Percentiles rank a stretch among this genome's conserved stretches.
Conservation (phyloP, 2,113 vertebrate genomes). For the Coracopsis vasa region DNA sequence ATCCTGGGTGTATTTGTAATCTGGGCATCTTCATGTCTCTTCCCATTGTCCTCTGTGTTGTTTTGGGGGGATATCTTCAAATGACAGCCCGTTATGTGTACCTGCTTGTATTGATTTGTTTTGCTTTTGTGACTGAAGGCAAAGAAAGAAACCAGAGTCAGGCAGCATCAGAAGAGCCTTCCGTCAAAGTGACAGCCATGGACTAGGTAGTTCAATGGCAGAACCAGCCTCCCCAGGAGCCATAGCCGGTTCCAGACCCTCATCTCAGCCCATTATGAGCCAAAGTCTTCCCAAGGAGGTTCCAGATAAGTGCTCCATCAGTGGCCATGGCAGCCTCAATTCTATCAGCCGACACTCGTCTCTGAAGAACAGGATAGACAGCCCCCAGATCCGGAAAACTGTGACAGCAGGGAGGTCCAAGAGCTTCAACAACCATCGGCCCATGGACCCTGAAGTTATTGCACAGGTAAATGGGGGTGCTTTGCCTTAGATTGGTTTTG, state of each 20-base stretch:
- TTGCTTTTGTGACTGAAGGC: constrained; percentile 82
- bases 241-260: constrained; percentile 81
- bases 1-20: not conserved
- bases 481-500: not conserved
- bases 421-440: constrained; percentile 98
- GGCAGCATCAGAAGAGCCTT: constrained; percentile 89
- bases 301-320: constrained; percentile 90
- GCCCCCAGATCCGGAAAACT: constrained; percentile 90
- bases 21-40: constrained; percentile 11
- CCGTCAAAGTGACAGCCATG: constrained; percentile 84
- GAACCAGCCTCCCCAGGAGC: constrained; percentile 76
- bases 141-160: constrained; percentile 91
- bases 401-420: constrained; percentile 91
- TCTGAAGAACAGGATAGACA: constrained; percentile 93
- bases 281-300: constrained; percentile 87
- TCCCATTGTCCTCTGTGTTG: constrained; percentile 43
- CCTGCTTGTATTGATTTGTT: constrained; percentile 66
- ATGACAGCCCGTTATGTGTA: not conserved
- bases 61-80: constrained; percentile 38
- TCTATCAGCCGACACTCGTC: constrained; percentile 96
- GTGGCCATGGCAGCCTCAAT: constrained; percentile 92
- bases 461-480: constrained; percentile 79
- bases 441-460: constrained; percentile 92
- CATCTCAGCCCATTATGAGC: constrained; percentile 86
- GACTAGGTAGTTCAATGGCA: constrained; percentile 75